These are phyloP conservation scores for Zygothrica quintamaculata DNA, from an alignment of 2,888 invertebrate species.

Conservation along the genomic window DNA sequence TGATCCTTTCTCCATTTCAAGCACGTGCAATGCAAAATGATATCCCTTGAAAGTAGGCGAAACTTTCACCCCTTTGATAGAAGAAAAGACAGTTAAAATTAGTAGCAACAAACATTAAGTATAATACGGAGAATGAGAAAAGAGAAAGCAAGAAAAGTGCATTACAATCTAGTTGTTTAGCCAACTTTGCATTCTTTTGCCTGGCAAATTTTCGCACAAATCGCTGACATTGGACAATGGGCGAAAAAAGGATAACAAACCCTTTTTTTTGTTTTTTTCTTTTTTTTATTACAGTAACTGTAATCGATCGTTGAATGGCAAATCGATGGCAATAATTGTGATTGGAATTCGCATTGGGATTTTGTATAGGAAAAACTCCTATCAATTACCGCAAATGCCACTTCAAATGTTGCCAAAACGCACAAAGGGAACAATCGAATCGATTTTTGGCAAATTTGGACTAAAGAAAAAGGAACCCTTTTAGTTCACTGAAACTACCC, in stretches of 20 bases:
- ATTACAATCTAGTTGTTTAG: constrained; percentile 54
- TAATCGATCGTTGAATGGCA: constrained; percentile 23
- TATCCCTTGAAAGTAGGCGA: constrained; percentile 12
- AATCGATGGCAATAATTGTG: constrained; percentile 28
- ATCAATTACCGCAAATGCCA: constrained; percentile 77
- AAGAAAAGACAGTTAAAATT: background rate
- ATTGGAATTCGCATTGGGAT: constrained; percentile 7
- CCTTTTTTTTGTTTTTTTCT: too few relatives aligned
- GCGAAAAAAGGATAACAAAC: background rate
- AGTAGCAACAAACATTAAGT: too few relatives aligned
- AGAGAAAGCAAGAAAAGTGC: constrained; percentile 6
- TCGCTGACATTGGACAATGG: constrained; percentile 33
- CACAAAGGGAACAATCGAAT: constrained; percentile 69
- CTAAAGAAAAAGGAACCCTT: constrained; percentile 32
- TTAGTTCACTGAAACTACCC: background rate
- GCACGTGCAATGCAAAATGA: constrained; percentile 17
- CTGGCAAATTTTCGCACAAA: constrained; percentile 62
- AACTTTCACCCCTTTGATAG: constrained; percentile 47
- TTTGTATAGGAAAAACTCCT: constrained; percentile 43
- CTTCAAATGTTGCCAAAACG: constrained; percentile 70
- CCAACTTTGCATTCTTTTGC: constrained; percentile 60
- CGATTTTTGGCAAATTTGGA: constrained; percentile 71
- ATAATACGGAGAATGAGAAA: background rate
- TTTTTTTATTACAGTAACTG: too few relatives aligned
- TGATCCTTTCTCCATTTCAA: constrained; percentile 30